Conservation (phyloP, 2,797 vertebrate genomes). For the Adrianichthys oophorus region DNA sequence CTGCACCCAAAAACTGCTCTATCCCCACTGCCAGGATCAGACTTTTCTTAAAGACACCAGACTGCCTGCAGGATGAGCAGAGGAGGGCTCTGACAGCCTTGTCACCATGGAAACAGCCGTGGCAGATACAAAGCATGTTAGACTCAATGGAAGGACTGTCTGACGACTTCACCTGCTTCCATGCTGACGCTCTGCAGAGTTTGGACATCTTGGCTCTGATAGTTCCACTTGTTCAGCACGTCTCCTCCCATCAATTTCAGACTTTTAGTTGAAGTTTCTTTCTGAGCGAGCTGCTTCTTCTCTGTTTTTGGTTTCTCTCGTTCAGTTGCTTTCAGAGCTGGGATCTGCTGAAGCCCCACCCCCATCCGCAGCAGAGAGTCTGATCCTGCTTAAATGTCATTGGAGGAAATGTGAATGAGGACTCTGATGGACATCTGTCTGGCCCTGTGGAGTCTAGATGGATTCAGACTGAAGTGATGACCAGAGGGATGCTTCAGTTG, state of each 20-base stretch:
- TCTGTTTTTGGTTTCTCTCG: slow-evolving; percentile 4
- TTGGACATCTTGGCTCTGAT: slow-evolving; percentile 25
- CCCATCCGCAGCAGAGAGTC: not conserved
- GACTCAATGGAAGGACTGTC: slow-evolving; percentile 18
- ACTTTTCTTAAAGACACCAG: slow-evolving; percentile 19
- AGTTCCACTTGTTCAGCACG: slow-evolving; percentile 34
- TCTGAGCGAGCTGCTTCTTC: slow-evolving; percentile 18
- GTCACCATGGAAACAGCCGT: slow-evolving; percentile 35
- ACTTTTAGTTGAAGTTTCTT: slow-evolving; percentile 28
- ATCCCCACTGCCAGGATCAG: not conserved
- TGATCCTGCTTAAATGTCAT: too few relatives aligned
- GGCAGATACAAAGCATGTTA: slow-evolving; percentile 34
- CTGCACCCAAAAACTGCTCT: too few relatives aligned
- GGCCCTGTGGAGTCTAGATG: too few relatives aligned
- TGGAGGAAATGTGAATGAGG: too few relatives aligned
- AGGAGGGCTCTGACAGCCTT: slow-evolving; percentile 44
- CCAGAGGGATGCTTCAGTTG: too few relatives aligned
- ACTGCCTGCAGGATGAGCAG: slow-evolving; percentile 13
- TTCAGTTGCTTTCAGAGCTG: slow-evolving; percentile 1
- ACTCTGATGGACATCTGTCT: too few relatives aligned
- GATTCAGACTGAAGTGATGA: too few relatives aligned
- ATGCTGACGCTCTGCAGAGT: slow-evolving; percentile 28
- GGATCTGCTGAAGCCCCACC: slow-evolving; percentile 6
- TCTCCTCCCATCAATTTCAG: slow-evolving; percentile 34
- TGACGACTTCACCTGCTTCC: slow-evolving; percentile 27